Evolutionary conservation across 2,113 vertebrate species (phyloP).

Genomic region (Corythornis cristatus): DNA sequence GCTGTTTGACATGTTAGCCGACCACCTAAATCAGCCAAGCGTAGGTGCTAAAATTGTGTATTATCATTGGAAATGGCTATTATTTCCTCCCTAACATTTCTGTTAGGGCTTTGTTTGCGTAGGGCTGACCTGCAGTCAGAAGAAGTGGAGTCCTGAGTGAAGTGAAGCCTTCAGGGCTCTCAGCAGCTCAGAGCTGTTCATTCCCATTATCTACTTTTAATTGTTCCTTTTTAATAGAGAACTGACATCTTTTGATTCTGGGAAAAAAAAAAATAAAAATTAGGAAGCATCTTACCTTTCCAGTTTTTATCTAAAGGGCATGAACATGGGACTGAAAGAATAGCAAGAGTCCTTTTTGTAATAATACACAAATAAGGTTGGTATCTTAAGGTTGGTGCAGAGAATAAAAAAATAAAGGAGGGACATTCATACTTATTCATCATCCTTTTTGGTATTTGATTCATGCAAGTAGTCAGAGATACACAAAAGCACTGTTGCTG

Average conservation of each 20-base stretch:
- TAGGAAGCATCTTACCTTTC: not conserved
- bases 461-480: not conserved
- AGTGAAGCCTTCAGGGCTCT: constrained; percentile 65
- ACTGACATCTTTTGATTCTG: constrained; percentile 35
- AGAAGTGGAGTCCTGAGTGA: constrained; percentile 65
- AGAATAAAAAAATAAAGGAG: not conserved
- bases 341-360: not conserved
- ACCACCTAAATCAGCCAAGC: constrained; percentile 96
- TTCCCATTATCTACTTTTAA: constrained; percentile 67
- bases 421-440: not conserved
- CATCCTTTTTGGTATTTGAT: constrained; percentile 27
- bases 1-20: constrained; percentile 88
- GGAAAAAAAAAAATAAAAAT: not conserved
- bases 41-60: constrained; percentile 96
- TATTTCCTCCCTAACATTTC: constrained; percentile 98
- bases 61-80: constrained; percentile 99
- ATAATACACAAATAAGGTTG: not conserved
- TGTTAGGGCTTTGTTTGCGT: constrained; percentile 89
- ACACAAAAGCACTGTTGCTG: not conserved
- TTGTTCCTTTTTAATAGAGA: constrained; percentile 57
- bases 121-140: constrained; percentile 67
- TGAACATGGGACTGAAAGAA: not conserved
- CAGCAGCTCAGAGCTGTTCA: constrained; percentile 65
- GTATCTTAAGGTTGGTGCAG: not conserved
- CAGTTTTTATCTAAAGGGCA: not conserved